Evolutionary conservation across 2,113 vertebrate genomes (phyloP).

Genomic region (Fregetta grallaria): DNA sequence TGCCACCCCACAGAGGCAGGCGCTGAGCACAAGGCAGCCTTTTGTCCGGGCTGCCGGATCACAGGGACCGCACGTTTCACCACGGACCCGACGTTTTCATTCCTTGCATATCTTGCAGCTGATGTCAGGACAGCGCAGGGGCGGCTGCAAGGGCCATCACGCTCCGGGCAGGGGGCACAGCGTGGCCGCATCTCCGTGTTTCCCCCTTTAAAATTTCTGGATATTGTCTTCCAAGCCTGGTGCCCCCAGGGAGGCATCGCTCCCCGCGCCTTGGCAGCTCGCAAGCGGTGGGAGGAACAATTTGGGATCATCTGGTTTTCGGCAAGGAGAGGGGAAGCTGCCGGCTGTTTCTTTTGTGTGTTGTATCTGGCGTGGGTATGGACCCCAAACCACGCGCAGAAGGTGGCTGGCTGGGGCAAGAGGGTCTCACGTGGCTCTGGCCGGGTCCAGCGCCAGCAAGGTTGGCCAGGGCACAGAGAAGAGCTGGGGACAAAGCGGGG

Average conservation of each 20-base stretch:
- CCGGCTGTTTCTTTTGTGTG: neutral
- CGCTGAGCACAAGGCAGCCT: neutral
- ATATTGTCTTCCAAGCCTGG: neutral
- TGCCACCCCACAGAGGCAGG: no score
- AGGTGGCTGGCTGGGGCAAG: neutral
- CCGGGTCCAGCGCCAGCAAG: rapidly evolving
- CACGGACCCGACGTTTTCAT: neutral
- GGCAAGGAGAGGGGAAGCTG: neutral
- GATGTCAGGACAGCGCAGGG: neutral
- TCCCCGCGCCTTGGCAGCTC: neutral
- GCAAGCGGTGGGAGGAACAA: neutral
- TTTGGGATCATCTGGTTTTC: neutral
- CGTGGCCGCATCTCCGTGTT: rapidly evolving
- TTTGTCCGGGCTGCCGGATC: neutral
- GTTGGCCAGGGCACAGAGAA: neutral
- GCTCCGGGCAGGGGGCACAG: neutral
- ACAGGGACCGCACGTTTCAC: neutral
- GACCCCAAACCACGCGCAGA: rapidly evolving
- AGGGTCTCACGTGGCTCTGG: neutral
- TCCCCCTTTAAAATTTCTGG: neutral
- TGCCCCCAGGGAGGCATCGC: neutral
- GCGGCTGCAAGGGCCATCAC: neutral
- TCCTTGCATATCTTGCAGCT: neutral
- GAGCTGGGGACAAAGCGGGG: neutral
- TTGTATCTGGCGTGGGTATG: rapidly evolving